A percentile compares a stretch with the other conserved stretches of the same genome.
Evolutionary conservation across 1,140 invertebrate species (phyloP).

Genomic region (Cotesia glomerata): DNA sequence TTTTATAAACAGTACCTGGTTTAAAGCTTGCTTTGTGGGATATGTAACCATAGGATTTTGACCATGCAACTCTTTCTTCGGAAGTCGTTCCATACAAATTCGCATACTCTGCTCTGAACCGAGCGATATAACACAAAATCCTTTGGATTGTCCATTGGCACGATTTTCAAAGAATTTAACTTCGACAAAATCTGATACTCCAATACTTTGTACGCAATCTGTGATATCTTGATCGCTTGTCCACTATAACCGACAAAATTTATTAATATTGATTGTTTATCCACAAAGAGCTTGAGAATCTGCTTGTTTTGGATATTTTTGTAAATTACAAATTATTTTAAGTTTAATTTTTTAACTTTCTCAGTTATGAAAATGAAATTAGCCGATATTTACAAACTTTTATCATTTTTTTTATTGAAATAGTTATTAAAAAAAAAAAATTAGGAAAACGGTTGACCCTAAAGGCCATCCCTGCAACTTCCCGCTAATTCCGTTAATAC

Average conservation of each 20-base stretch:
- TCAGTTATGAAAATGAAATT: no score
- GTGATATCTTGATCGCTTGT: conserved; percentile 96
- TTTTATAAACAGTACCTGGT: conserved; percentile 52
- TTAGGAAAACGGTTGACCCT: no score
- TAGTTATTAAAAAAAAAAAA: no score
- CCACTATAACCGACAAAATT: conserved; percentile 73
- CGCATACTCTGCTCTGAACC: conserved; percentile 91
- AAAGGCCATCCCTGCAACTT: no score
- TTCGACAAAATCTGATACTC: conserved; percentile 93
- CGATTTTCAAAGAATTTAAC: conserved; percentile 99
- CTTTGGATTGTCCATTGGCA: conserved; percentile 98
- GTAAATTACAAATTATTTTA: no score
- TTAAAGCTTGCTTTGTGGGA: conserved; percentile 90
- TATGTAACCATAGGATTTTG: conserved; percentile 93
- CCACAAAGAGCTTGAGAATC: no score
- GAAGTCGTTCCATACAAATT: conserved; percentile 88
- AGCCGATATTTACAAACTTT: no score
- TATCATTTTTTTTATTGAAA: no score
- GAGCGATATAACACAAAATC: conserved; percentile 91
- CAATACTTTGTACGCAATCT: conserved; percentile 84
- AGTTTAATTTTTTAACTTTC: no score
- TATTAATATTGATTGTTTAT: no score
- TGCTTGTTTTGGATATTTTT: no score
- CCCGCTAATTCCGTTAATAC: no score
- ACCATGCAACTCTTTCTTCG: conserved; percentile 94